Conservation (phyloP, 1,140 invertebrate genomes). For the Ridgeia piscesae region DNA sequence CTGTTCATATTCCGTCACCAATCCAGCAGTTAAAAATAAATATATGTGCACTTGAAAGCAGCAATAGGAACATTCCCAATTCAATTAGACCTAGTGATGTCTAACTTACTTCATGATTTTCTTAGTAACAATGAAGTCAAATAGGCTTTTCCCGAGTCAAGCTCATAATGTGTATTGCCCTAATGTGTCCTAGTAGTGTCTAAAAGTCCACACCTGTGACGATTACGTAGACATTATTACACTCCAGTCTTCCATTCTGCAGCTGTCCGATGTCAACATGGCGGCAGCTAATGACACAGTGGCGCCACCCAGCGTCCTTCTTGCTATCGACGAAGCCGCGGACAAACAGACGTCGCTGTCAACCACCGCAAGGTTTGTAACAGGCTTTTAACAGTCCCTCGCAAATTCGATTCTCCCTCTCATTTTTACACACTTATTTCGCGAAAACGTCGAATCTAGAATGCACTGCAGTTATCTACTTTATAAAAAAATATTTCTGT, state of each 20-base stretch:
- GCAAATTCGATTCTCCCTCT: too few species aligned
- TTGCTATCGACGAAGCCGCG: not conserved
- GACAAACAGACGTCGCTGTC: not conserved
- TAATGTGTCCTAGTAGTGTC: not conserved
- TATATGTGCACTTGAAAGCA: not conserved
- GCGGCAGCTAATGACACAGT: not conserved
- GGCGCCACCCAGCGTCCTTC: not conserved
- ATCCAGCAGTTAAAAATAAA: not conserved
- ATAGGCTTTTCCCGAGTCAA: too few species aligned
- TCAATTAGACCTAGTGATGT: too few species aligned
- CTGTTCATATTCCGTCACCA: not conserved
- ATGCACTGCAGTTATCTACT: too few species aligned
- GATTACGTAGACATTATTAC: not conserved
- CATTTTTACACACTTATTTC: too few species aligned
- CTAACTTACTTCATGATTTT: too few species aligned
- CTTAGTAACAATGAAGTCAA: too few species aligned
- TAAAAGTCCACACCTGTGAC: not conserved
- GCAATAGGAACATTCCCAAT: not conserved
- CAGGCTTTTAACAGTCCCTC: not conserved
- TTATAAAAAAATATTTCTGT: too few species aligned
- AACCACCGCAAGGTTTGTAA: not conserved
- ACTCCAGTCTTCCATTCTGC: not conserved
- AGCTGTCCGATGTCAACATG: not conserved
- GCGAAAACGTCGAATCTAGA: too few species aligned
- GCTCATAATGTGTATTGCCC: too few species aligned